A percentile compares a stretch with the other conserved stretches of the same genome.
Evolutionary conservation across 2,113 vertebrate species (phyloP).

Genomic region (Melanostigma gelatinosum): DNA sequence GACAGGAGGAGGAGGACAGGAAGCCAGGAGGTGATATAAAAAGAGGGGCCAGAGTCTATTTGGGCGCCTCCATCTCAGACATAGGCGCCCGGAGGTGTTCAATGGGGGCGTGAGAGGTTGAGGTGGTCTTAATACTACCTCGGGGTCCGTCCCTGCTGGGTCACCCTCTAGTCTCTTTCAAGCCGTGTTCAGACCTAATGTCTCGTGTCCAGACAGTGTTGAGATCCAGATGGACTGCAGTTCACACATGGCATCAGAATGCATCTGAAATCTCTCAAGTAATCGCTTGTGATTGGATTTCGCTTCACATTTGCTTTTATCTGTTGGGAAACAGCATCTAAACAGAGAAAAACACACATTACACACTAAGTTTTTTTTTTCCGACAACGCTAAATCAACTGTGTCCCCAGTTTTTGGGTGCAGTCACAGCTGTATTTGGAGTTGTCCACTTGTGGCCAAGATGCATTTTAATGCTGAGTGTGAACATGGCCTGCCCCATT

Average conservation of each 20-base stretch:
- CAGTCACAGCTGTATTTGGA: slow-evolving; percentile 54
- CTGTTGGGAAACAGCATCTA: slow-evolving; percentile 28
- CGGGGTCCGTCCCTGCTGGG: slow-evolving; percentile 49
- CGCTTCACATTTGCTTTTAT: slow-evolving; percentile 17
- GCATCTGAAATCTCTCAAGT: slow-evolving; percentile 35
- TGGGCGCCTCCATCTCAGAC: slow-evolving; percentile 57
- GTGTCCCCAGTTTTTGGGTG: slow-evolving; percentile 33
- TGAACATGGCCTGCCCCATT: slow-evolving; percentile 59
- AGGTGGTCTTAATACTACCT: slow-evolving; percentile 49
- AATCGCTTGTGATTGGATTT: slow-evolving; percentile 32
- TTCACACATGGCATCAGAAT: slow-evolving; percentile 68
- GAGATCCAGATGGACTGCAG: slow-evolving; percentile 45
- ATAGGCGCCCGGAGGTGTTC: slow-evolving; percentile 35
- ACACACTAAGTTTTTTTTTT: slow-evolving; percentile 39
- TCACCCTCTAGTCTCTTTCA: slow-evolving; percentile 50
- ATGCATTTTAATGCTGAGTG: slow-evolving; percentile 71
- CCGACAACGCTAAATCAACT: slow-evolving; percentile 41
- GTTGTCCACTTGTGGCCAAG: slow-evolving; percentile 38
- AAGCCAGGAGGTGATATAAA: slow-evolving; percentile 64
- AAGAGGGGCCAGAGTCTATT: slow-evolving; percentile 61
- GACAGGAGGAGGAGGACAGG: slow-evolving; percentile 66
- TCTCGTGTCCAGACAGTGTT: slow-evolving; percentile 39
- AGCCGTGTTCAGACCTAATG: slow-evolving; percentile 52
- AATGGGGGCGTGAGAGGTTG: slow-evolving; percentile 28
- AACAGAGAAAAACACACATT: slow-evolving; percentile 25